These are phyloP conservation scores for Caenorhabditis virilis DNA, from an alignment of 2,888 invertebrate genomes.

Conservation along the genomic window DNA sequence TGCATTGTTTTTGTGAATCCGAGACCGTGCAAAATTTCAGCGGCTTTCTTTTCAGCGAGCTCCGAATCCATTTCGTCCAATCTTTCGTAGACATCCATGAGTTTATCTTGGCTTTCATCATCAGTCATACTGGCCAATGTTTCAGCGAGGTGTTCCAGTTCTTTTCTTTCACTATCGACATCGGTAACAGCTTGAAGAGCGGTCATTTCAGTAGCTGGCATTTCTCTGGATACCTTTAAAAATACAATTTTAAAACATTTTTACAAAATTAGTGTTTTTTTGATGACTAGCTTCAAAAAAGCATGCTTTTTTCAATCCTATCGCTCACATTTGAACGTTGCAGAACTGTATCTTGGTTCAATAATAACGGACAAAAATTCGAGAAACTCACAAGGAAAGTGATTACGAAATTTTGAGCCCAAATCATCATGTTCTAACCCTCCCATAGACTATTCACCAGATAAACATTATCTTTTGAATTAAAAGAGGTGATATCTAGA, in stretches of 20 bases:
- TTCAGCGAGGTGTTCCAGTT: slow-evolving; percentile 89
- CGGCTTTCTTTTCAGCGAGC: slow-evolving; percentile 91
- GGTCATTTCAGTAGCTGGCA: slow-evolving; percentile 95
- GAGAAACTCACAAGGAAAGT: too few relatives aligned
- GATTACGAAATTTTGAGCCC: too few relatives aligned
- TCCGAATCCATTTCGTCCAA: slow-evolving; percentile 95
- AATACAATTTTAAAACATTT: background rate
- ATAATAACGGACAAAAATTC: too few relatives aligned
- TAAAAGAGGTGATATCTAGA: background rate
- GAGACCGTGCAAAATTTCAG: slow-evolving; percentile 91
- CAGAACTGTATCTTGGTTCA: too few relatives aligned
- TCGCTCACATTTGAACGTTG: too few relatives aligned
- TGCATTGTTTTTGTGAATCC: slow-evolving; percentile 83
- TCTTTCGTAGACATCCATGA: slow-evolving; percentile 96
- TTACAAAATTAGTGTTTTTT: slow-evolving; percentile 71
- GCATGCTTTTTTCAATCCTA: too few relatives aligned
- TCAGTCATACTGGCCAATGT: slow-evolving; percentile 83
- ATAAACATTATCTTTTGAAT: too few relatives aligned
- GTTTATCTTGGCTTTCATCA: slow-evolving; percentile 89
- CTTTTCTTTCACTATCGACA: slow-evolving; percentile 89
- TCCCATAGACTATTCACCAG: too few relatives aligned
- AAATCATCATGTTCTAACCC: too few relatives aligned
- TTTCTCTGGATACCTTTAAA: slow-evolving; percentile 77
- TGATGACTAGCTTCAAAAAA: too few relatives aligned
- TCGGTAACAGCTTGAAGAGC: slow-evolving; percentile 93